Percentiles rank a stretch among this genome's conserved stretches.
Conservation (phyloP, 2,888 invertebrate species). For the Bellardia bayeri region DNA sequence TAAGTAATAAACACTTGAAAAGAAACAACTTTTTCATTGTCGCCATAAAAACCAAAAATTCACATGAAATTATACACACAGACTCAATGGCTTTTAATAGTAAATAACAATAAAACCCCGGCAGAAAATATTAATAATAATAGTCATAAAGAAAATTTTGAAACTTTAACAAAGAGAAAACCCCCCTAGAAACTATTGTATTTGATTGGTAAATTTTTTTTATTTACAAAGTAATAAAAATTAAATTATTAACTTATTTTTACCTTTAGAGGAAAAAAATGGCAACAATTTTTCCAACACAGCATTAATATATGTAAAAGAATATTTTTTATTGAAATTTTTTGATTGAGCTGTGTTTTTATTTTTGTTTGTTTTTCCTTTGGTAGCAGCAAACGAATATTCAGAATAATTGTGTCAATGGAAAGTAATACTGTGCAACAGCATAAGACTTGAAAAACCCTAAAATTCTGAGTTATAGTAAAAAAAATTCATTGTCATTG, state of each 20-base stretch:
- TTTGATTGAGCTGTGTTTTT: no score
- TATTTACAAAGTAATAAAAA: neutral
- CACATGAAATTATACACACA: neutral
- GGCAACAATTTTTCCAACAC: no score
- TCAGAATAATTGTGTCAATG: no score
- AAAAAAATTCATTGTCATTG: no score
- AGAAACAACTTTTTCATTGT: neutral
- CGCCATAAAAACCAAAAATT: constrained; percentile 4
- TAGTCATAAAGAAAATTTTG: neutral
- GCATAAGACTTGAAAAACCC: no score
- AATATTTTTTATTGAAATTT: neutral
- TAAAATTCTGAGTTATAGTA: no score
- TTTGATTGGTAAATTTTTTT: neutral
- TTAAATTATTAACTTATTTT: neutral
- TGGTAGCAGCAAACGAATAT: no score
- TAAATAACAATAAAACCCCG: neutral
- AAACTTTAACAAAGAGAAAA: neutral
- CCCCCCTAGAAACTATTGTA: no score
- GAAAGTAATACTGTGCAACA: no score
- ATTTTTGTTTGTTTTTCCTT: no score
- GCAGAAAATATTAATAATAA: neutral
- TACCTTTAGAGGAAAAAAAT: neutral
- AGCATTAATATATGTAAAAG: neutral
- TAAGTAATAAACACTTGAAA: constrained; percentile 15
- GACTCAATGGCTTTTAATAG: neutral